Base-by-base conservation (phyloP, 2,113 vertebrate genomes). In the Brachypteracias leptosomus region DNA sequence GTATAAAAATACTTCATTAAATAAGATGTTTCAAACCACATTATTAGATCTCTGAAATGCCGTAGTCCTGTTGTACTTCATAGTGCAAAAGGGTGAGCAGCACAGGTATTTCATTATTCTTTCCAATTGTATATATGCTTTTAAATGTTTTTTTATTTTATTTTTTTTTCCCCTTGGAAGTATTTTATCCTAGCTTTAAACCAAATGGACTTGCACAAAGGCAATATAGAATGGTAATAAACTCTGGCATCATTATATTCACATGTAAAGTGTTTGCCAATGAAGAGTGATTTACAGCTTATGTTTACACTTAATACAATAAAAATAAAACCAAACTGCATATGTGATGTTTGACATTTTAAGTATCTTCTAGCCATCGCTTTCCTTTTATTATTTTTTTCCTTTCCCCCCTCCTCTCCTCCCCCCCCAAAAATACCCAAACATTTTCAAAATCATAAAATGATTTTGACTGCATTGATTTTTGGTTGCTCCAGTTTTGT, bases 1-100 rank as follows among this genome's bases (percentile, higher is more conserved):
- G 6, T 51, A 73, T 72, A 97, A 94, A 95, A 92, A 91, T 68
- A 75, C 2, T 31, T 83, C 26, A 71, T 94, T 46, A 87, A 92
- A 65, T 57, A 29, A 95, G 78, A 72, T 46, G 67, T 72, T 92
- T 57, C 31, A 79, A 89, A 49, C 1, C 47, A 62, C 18, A 21
- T 85, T 57, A 44, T 42, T 62, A 76, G 18, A 46, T 70, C n/a
- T 76, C 88, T 73, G 57, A 90, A 89, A 61, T 70, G 38, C 33
- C 6, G 6, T 33, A 87, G 19, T 46, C 35, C 25, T 55, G 29
- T 38, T 67, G 15, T 35, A 47, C 28, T 88, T 94, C 21, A 38
- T 44, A 87, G 88, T 28, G 57, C 33, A 52, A 85, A 90, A 78
- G 81, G 0, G 8, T 75, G 75, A 81, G 58, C 62, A 79, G 73